Evolutionary conservation across 2,888 invertebrate genomes (phyloP), one percentile per base, ranked within the genome.

Genomic region (Chrysomela aeneicollis): DNA sequence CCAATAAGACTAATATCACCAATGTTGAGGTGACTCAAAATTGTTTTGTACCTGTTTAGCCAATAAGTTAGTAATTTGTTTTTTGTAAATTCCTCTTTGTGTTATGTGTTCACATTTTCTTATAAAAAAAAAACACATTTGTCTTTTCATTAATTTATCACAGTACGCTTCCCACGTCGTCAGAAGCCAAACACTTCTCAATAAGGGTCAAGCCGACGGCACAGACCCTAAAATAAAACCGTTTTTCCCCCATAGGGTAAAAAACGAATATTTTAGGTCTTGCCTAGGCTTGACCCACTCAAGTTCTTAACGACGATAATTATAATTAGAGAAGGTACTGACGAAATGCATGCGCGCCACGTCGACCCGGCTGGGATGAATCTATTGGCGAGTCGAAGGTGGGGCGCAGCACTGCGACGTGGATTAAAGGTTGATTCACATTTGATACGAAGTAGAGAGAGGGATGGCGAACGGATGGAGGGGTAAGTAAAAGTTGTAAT

Each of bases 121-220:
- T 26, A 26, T 26, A 26, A 5, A 5, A 26, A 5, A 26, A 5
- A 18, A 30, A 58, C 4, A 42, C 17, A 15, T 49, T 18, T 51
- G 5, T 51, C n/a, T n/a, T 18, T 19, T 18, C 19, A 9, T 26
- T 18, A 5, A 12, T 1, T 15, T 18, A 1, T 57, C 57, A 57
- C 46, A 63, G 58, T 68, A 65, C 26, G 50, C 65, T 22, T 53
- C 46, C 63, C 21, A 57, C 64, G 30, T 70, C 67, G 47, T 64
- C 63, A 62, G 65, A 61, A 15, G 6, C 61, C 57, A 64, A 65
- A 65, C 65, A 65, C 58, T 51, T 65, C 65, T 61, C 65, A n/a
- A 58, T 52, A 32, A 61, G 55, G 65, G 61, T 65, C 57, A 65
- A 65, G 65, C 65, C 61, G 61, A 61, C 58, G 53, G 58, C 42